Evolutionary conservation across 2,113 vertebrate species (phyloP).

Genomic region (Todiramphus chloris): DNA sequence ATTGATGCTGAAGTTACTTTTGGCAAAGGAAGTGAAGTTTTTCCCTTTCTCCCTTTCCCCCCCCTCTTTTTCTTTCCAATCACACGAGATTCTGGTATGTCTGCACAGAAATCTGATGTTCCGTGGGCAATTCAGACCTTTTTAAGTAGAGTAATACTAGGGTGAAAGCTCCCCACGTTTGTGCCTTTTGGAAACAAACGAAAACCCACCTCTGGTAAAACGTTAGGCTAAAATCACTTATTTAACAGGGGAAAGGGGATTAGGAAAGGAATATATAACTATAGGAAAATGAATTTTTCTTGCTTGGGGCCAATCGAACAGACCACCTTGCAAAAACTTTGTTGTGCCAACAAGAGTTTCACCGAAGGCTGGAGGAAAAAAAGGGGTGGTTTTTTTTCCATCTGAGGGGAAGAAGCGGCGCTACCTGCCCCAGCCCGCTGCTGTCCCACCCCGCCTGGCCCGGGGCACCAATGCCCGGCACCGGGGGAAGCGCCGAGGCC

Average conservation of each 20-base stretch:
- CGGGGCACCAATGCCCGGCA: background rate
- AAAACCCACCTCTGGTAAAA: background rate
- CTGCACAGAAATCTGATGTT: conserved; percentile 19
- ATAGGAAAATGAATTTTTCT: background rate
- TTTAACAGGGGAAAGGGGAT: background rate
- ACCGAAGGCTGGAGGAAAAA: background rate
- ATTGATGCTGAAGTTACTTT: conserved; percentile 35
- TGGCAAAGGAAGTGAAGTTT: conserved; percentile 7
- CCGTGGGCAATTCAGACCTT: background rate
- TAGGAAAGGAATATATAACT: background rate
- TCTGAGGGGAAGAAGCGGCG: background rate
- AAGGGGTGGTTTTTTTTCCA: rapidly evolving
- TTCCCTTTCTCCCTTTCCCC: background rate
- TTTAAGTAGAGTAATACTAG: background rate
- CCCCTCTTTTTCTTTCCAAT: background rate
- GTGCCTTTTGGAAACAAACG: background rate
- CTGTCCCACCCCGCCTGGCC: rapidly evolving
- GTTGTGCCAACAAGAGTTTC: rapidly evolving
- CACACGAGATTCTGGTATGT: conserved; percentile 9
- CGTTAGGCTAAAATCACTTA: background rate
- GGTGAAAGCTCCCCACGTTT: background rate
- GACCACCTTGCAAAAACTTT: background rate
- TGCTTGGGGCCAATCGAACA: background rate
- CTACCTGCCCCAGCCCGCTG: background rate
- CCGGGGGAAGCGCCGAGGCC: background rate